phyloP scores from a whole-genome alignment of 2,888 invertebrate species.

The Agrenia bidenticulata region DNA sequence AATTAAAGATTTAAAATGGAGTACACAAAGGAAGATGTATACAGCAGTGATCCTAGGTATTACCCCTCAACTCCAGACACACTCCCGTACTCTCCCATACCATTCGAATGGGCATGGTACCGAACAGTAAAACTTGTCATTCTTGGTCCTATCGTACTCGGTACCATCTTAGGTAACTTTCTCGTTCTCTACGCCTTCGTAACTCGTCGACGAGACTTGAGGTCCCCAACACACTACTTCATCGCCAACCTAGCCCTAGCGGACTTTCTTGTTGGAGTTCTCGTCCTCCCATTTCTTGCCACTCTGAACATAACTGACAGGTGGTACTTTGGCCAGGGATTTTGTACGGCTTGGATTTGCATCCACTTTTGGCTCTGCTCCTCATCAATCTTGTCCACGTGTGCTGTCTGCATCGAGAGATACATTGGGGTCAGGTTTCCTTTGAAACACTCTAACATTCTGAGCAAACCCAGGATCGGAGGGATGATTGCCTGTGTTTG shows the following conservation, averaged over 20 bases:
- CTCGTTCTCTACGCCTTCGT: conserved; percentile 32
- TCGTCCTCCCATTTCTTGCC: conserved; percentile 43
- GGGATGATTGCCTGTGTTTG: conserved; percentile 33
- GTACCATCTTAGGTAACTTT: conserved; percentile 40
- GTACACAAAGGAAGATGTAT: too few relatives aligned
- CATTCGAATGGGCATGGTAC: conserved; percentile 30
- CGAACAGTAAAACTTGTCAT: conserved; percentile 25
- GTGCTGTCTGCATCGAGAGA: conserved; percentile 43
- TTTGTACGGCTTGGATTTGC: conserved; percentile 35
- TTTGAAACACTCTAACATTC: conserved; percentile 25
- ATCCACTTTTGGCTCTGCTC: conserved; percentile 46
- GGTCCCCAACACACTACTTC: conserved; percentile 37
- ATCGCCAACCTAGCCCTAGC: conserved; percentile 43
- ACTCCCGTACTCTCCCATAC: too few relatives aligned
- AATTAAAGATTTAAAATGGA: too few relatives aligned
- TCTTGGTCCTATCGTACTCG: conserved; percentile 27
- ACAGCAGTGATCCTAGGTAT: too few relatives aligned
- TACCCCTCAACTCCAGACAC: too few relatives aligned
- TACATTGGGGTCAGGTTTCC: conserved; percentile 46
- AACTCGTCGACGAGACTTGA: conserved; percentile 17
- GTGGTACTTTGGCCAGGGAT: conserved; percentile 42
- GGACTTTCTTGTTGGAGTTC: conserved; percentile 42
- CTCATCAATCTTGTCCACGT: conserved; percentile 41
- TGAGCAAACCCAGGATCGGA: conserved; percentile 25
- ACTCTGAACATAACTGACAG: conserved; percentile 31